A percentile compares a stretch with the other conserved stretches of the same genome.
phyloP scores from a whole-genome alignment of 2,888 invertebrate species.

The Xanthorhoe designata region DNA sequence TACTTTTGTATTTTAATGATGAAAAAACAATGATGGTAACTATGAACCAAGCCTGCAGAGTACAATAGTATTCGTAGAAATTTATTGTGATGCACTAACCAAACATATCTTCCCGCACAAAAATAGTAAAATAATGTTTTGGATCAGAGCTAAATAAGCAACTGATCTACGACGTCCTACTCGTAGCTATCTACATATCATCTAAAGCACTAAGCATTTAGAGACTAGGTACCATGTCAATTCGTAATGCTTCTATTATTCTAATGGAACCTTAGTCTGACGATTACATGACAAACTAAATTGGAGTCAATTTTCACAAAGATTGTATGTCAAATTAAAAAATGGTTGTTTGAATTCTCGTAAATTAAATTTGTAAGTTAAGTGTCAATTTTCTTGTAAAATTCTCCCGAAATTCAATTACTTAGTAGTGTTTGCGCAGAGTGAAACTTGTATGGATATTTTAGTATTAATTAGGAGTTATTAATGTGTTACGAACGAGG shows the following conservation, averaged over 20 bases:
- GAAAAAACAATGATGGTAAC: slow-evolving; percentile 23
- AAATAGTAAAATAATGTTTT: slow-evolving; percentile 28
- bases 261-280: background rate
- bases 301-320: background rate
- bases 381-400: slow-evolving; percentile 84
- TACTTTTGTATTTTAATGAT: slow-evolving; percentile 22
- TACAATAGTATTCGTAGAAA: slow-evolving; percentile 72
- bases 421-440: slow-evolving; percentile 75
- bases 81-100: slow-evolving; percentile 47
- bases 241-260: background rate
- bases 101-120: slow-evolving; percentile 56
- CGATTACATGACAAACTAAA: background rate
- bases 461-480: slow-evolving; percentile 45
- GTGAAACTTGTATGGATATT: slow-evolving; percentile 42
- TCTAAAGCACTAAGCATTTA: background rate
- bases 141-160: background rate
- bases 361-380: slow-evolving; percentile 72
- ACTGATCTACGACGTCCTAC: background rate
- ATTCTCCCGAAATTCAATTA: slow-evolving; percentile 86
- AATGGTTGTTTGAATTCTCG: slow-evolving; percentile 38
- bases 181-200: background rate
- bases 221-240: background rate
- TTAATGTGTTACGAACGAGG: slow-evolving; percentile 54
- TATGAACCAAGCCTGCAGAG: slow-evolving; percentile 70
- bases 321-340: slow-evolving; percentile 15